Conservation (phyloP, 2,888 invertebrate genomes). For the Saturnia japonica region DNA sequence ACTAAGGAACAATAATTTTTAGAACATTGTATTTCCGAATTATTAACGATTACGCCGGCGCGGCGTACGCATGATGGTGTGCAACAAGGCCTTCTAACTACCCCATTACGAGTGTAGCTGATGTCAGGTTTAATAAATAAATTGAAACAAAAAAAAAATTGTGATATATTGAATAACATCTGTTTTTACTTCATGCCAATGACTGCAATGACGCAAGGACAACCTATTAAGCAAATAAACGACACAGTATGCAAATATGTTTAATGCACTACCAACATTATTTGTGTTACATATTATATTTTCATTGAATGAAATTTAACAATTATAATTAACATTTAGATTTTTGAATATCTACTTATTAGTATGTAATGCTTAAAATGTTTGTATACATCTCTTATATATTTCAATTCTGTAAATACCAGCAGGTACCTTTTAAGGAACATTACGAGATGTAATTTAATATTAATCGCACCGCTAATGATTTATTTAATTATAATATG, state of each 20-base stretch:
- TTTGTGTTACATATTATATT: conserved; percentile 14
- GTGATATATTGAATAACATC: conserved; percentile 26
- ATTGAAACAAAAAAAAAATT: conserved; percentile 5
- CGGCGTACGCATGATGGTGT: no score
- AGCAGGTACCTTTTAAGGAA: not conserved
- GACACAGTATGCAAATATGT: conserved; percentile 17
- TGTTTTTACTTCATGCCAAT: conserved; percentile 30
- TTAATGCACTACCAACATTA: conserved; percentile 4
- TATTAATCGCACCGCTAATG: not conserved
- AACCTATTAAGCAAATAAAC: conserved; percentile 40
- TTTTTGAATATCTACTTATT: not conserved
- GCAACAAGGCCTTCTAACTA: not conserved
- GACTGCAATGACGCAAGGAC: conserved; percentile 44
- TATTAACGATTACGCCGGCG: no score
- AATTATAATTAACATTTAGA: not conserved
- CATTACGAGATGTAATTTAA: not conserved
- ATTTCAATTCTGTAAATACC: no score
- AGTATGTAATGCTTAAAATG: not conserved
- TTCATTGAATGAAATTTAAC: not conserved
- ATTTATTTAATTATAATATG: not conserved
- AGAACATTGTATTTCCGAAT: no score
- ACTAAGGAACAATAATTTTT: no score
- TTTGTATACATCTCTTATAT: not conserved
- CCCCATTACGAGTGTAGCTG: not conserved
- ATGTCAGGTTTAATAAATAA: not conserved